Evolutionary conservation across 2,797 vertebrate species (phyloP), one percentile per base, ranked within the genome.

Genomic region (Euthynnus affinis): DNA sequence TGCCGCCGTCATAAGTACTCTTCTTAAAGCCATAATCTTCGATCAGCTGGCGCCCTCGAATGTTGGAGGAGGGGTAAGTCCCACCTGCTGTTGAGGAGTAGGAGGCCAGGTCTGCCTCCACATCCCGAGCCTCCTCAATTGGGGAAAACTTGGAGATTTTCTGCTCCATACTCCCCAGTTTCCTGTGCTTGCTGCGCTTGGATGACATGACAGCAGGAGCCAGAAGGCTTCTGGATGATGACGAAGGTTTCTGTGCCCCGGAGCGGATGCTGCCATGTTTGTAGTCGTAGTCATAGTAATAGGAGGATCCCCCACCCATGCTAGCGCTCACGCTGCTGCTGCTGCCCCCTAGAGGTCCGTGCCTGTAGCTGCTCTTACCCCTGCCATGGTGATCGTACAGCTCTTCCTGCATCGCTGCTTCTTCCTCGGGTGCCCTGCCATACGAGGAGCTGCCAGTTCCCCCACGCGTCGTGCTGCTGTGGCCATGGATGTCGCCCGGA

Each of bases 91-190:
- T 89, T 8, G 96, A 92, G 0, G 96, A 92, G 34, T 98, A 98
- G 79, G 97, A 96, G 86, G 98, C 97, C 83, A 99, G 89, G 91
- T 99, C 98, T 23, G 97, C 96, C 87, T 99, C 98, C 73, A 99
- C 98, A 2, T 99, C 98, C 91, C 97, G 97, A 90, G 98, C 98
- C 93, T 99, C 98, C 91, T 99, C 98, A 0, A 99, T 99, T 27
- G 98, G 98, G 2, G 98, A 99, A 94, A 99, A 99, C 94, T 99
- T 99, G 79, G 98, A 99, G 89, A 99, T 98, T 94, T 99, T 99
- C 91, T 99, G 98, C 90, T 99, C 98, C 93, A 99, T 96, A 83
- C 94, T 96, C 80, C 93, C 94, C 88, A 97, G 97, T 90, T 99
- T 99, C 66, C 98, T 95, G 94, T 99, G 98, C 92, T 99, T 99